Evolutionary conservation across 1,140 invertebrate genomes (phyloP), one percentile per base, ranked within the genome.

Genomic region (Dendroctonus valens): DNA sequence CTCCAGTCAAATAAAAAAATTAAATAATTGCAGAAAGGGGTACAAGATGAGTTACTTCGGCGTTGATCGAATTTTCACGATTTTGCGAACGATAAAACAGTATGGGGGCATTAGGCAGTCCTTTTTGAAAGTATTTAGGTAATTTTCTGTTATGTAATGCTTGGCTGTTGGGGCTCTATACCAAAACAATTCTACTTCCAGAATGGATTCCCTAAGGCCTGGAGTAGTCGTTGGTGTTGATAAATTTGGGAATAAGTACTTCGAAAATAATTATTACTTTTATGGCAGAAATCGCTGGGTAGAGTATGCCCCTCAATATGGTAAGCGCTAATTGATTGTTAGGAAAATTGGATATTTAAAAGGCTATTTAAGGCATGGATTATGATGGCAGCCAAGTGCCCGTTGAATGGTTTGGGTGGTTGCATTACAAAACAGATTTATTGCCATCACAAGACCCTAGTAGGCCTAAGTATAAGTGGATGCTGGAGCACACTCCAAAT

Each of bases 211-310:
- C 0, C 74, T 97, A 15, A 97, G 96, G 82, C 82, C 84, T 48
- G 96, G 96, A 26, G 87, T 79, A 0, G 76, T 94, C 0, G 85
- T 98, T n/a, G 97, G 97, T n/a, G 86, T 85, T 65, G 97, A 99
- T 79, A 90, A 94, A 77, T 96, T 88, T 79, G 97, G 97, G 41
- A 99, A 99, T 80, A 95, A 91, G 78, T 99, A 99, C 79, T 99
- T 86, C 79, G 90, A 98, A 83, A 97, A 98, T 76, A 88, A 91
- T 38, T 81, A 83, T 48, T 94, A 92, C 77, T 97, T 98, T 80
- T 89, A 91, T 77, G 89, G 94, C 12, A 84, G 93, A 59, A 98
- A 96, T 81, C 84, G 97, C 70, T 99, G 97, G 96, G 87, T 99
- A 5, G 88, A 92, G 71, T 99, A 94, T 77, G 81, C 86, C 7